Percentiles rank a stretch among this genome's conserved stretches.
These are phyloP conservation scores for Poeciliopsis occidentalis DNA, from an alignment of 2,113 vertebrate genomes.

Conservation along the genomic window DNA sequence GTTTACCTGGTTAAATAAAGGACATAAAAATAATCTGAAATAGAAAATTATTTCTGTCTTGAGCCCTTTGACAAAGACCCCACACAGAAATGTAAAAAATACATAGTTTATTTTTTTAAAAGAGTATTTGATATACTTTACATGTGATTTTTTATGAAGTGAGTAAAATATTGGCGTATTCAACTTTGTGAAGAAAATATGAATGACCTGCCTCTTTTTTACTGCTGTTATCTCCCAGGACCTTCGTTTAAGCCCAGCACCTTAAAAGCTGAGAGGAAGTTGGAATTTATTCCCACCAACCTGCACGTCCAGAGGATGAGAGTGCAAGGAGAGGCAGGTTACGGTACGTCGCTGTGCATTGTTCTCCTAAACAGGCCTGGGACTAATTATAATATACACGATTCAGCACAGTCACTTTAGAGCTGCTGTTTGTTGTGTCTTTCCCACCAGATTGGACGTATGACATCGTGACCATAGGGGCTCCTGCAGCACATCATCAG, in stretches of 20 bases:
- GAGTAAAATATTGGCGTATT: background rate
- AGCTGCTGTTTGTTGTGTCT: background rate
- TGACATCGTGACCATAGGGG: slow-evolving; percentile 95
- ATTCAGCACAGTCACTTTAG: background rate
- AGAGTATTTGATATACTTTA: background rate
- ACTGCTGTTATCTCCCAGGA: slow-evolving; percentile 75
- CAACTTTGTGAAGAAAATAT: background rate
- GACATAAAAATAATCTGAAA: too few species aligned
- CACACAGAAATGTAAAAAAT: too few species aligned
- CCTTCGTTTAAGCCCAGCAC: slow-evolving; percentile 98
- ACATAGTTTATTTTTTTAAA: too few species aligned
- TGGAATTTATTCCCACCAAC: slow-evolving; percentile 98
- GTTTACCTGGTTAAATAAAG: too few species aligned
- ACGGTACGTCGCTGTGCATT: slow-evolving; percentile 77
- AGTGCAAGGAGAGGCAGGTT: slow-evolving; percentile 94
- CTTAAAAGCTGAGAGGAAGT: slow-evolving; percentile 93
- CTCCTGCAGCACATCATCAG: slow-evolving; percentile 95
- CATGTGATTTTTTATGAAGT: background rate
- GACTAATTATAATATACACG: background rate
- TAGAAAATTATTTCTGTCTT: too few species aligned
- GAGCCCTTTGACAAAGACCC: too few species aligned
- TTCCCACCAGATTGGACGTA: slow-evolving; percentile 89
- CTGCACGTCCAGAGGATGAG: slow-evolving; percentile 98
- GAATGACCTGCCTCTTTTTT: background rate
- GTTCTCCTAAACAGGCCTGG: background rate